These are phyloP conservation scores for Heptranchias perlo DNA, from an alignment of 2,113 vertebrate genomes.

Conservation along the genomic window DNA sequence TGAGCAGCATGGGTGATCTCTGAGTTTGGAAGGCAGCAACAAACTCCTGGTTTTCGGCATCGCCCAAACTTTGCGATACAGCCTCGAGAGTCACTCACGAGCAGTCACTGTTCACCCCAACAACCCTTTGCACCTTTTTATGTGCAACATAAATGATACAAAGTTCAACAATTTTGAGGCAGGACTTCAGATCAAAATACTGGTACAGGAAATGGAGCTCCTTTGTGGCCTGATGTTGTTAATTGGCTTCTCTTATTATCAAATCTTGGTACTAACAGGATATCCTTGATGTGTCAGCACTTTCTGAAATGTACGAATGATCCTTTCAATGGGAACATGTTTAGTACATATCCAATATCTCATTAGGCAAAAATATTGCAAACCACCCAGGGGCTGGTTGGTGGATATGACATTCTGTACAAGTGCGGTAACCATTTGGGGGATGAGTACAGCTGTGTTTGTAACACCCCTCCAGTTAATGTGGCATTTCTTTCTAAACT, in stretches of 20 bases:
- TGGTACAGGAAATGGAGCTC: constrained; percentile 53
- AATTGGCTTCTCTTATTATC: constrained; percentile 84
- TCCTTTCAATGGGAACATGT: constrained; percentile 67
- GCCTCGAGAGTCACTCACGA: not conserved
- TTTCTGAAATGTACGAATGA: constrained; percentile 74
- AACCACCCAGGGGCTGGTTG: constrained; percentile 51
- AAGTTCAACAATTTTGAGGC: not conserved
- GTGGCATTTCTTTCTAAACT: constrained; percentile 7
- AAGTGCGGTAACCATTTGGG: not conserved
- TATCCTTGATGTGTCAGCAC: constrained; percentile 88
- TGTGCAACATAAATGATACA: not conserved
- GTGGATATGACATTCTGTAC: constrained; percentile 43
- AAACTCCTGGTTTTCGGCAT: not conserved
- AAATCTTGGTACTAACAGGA: constrained; percentile 76
- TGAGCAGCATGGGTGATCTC: not conserved
- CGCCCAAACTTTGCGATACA: not conserved
- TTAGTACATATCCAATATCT: constrained; percentile 72
- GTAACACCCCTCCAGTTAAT: not conserved
- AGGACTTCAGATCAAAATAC: not conserved
- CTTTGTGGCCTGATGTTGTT: constrained; percentile 69
- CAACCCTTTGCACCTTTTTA: not conserved
- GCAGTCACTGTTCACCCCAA: not conserved
- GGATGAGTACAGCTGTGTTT: constrained; percentile 4
- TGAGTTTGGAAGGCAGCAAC: not conserved
- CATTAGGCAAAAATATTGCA: constrained; percentile 65